A percentile compares a stretch with the other conserved stretches of the same genome.
Conservation (phyloP, 1,140 invertebrate species). For the Pygmarrhopalites habei region DNA sequence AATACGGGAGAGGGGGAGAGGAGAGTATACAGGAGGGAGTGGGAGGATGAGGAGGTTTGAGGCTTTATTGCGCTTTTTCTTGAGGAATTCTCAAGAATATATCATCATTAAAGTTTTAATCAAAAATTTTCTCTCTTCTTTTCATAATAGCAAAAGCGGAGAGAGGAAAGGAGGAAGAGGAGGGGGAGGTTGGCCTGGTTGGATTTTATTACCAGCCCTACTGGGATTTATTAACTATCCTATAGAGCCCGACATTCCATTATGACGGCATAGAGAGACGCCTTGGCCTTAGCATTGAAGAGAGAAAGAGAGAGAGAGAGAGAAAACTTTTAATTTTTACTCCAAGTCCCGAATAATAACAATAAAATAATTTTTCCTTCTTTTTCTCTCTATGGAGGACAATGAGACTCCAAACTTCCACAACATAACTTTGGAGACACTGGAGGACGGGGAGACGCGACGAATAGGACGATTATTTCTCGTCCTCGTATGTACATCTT, state of each 20-base stretch:
- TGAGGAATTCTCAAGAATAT: slow-evolving; percentile 25
- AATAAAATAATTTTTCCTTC: slow-evolving; percentile 31
- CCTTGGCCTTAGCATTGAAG: background rate
- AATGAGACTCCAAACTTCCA: no score
- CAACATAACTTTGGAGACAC: no score
- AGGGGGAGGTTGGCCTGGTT: background rate
- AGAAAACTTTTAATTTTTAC: slow-evolving; percentile 31
- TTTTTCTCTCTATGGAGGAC: background rate
- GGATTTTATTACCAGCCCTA: slow-evolving; percentile 23
- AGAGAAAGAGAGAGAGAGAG: no score
- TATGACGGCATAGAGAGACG: background rate
- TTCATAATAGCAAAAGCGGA: slow-evolving; percentile 6
- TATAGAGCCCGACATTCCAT: slow-evolving; percentile 7
- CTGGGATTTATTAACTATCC: slow-evolving; percentile 24
- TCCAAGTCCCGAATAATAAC: slow-evolving; percentile 20
- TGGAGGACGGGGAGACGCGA: background rate
- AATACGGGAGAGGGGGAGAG: slow-evolving; percentile 16
- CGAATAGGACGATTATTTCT: background rate
- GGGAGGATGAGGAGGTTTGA: no score
- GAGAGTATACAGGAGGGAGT: no score
- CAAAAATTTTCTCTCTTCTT: slow-evolving; percentile 25
- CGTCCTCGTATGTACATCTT: background rate
- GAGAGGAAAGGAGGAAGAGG: background rate
- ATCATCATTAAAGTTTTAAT: slow-evolving; percentile 39
- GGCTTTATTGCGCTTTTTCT: slow-evolving; percentile 24